A percentile compares a stretch with the other conserved stretches of the same genome.
phyloP scores from a whole-genome alignment of 1,140 invertebrate species.

The Hesperophylax magnus region DNA sequence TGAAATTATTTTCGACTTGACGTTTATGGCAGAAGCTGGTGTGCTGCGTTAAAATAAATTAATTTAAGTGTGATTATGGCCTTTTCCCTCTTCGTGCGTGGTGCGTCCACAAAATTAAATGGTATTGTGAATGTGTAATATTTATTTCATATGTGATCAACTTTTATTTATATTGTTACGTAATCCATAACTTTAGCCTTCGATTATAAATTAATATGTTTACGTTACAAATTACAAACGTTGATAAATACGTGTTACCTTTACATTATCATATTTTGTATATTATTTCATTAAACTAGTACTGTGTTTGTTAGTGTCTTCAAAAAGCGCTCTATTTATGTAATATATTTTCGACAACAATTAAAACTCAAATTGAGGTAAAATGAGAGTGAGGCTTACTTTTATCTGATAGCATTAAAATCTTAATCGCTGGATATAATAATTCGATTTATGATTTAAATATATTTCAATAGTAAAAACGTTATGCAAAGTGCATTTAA shows the following conservation, averaged over 20 bases:
- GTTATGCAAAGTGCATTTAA: too few species aligned
- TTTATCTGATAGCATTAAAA: too few species aligned
- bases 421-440: too few species aligned
- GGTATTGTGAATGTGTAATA: conserved; percentile 18
- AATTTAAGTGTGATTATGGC: conserved; percentile 28
- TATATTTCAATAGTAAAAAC: too few species aligned
- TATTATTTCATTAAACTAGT: neutral
- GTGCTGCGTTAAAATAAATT: conserved; percentile 25
- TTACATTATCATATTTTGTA: neutral
- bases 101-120: conserved; percentile 33
- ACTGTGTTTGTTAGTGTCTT: neutral
- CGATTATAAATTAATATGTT: conserved; percentile 16
- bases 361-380: too few species aligned
- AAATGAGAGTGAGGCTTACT: too few species aligned
- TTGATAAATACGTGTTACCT: neutral
- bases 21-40: conserved; percentile 21
- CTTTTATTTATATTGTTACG: conserved; percentile 14
- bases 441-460: too few species aligned
- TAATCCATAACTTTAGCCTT: neutral
- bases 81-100: conserved; percentile 38
- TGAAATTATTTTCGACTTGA: neutral
- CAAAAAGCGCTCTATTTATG: too few species aligned
- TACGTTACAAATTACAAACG: conserved; percentile 4
- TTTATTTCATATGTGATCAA: conserved; percentile 2
- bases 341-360: too few species aligned